phyloP scores from a whole-genome alignment of 2,888 invertebrate genomes.

The Hesperia comma region DNA sequence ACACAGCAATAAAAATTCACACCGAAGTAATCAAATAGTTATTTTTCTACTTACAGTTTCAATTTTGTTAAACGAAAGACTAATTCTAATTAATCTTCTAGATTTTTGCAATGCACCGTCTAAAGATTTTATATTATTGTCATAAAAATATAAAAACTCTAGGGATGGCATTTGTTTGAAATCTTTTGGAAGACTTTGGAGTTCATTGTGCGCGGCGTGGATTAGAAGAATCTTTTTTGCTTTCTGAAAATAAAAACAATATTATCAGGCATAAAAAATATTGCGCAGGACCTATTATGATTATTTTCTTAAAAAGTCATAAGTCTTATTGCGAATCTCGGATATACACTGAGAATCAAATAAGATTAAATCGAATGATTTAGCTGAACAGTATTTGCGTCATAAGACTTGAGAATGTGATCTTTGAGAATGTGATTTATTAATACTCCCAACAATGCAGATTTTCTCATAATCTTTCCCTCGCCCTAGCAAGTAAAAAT shows the following conservation, averaged over 20 bases:
- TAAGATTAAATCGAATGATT: no score
- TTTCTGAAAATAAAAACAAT: conserved; percentile 60
- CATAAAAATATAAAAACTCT: conserved; percentile 88
- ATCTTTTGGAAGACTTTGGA: conserved; percentile 88
- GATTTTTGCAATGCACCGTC: conserved; percentile 89
- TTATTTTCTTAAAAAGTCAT: no score
- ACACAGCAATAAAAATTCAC: neutral
- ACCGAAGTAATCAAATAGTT: neutral
- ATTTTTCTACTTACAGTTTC: conserved; percentile 84
- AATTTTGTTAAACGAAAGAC: conserved; percentile 89
- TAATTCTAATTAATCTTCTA: conserved; percentile 85
- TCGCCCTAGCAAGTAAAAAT: no score
- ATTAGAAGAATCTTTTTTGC: conserved; percentile 87
- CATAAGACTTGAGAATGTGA: no score
- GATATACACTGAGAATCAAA: neutral
- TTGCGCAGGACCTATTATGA: no score
- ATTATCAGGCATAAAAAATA: neutral
- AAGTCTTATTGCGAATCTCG: no score
- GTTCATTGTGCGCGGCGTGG: conserved; percentile 89
- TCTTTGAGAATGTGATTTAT: no score
- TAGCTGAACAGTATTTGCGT: no score
- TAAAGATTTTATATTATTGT: conserved; percentile 88
- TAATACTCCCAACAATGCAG: no score
- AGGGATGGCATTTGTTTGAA: conserved; percentile 87
- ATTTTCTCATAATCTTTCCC: no score